Evolutionary conservation across 2,888 invertebrate genomes (phyloP), one percentile per base, ranked within the genome.

Genomic region (Parnassius mnemosyne): DNA sequence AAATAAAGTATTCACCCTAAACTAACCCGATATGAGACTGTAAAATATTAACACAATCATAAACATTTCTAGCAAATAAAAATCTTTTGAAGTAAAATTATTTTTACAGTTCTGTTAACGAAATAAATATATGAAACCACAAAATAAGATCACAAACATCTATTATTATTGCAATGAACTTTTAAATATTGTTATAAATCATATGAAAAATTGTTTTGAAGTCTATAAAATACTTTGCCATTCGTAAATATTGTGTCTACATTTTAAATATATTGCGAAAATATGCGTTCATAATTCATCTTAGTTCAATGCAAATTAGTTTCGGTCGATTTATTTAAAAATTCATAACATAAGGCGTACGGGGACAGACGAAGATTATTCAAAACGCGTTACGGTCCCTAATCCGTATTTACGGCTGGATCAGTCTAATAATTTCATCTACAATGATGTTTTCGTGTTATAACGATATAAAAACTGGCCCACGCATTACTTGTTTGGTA

Each of bases 371-470:
- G 56, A 44, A 41, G 57, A 63, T 56, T 57, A 61, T 58, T 58
- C 61, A 50, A 53, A 53, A 52, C 58, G 58, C 54, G 60, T 58
- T 59, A 59, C 16, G 46, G 34, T 49, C 53, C 61, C 61, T 78
- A 78, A 78, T 75, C 75, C 73, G 62, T 72, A 77, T 78, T 78
- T 78, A 78, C 72, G 65, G 61, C 65, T 10, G 44, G 51, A 52
- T 60, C 61, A 68, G 77, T 77, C 75, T 69, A 71, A 77, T 76
- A 75, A 69, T 69, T 76, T 70, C 57, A 55, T 61, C 58, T 52
- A 65, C 68, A 67, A 68, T 68, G 66, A 61, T 67, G 70, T 68
- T 70, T 67, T 69, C 67, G 60, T 68, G 57, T 60, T 65, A 61
- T 49, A 66, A 65, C 58, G 47, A 66, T 69, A 69, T 71, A 68